These are phyloP conservation scores for Bombus balteatus DNA, from an alignment of 1,140 invertebrate species.

Conservation along the genomic window DNA sequence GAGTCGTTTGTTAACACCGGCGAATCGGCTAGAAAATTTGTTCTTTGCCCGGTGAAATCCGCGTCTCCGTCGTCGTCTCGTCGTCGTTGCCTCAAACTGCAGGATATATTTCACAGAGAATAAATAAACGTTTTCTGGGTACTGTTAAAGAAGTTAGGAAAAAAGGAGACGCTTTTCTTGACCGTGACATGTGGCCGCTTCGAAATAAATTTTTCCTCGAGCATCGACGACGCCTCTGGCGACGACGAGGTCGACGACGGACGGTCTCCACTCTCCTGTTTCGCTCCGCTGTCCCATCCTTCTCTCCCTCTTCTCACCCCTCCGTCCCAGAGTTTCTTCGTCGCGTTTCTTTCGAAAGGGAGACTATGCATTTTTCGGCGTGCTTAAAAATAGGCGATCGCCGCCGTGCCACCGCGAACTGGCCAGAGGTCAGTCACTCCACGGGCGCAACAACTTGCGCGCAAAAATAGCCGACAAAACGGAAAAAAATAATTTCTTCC, in stretches of 20 bases:
- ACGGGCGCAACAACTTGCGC: constrained; percentile 64
- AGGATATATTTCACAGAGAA: not conserved
- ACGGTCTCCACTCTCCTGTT: constrained; percentile 8
- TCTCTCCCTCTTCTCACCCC: not conserved
- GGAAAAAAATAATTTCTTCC: constrained; percentile 78
- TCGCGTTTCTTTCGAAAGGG: constrained; percentile 67
- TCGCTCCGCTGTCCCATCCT: not conserved
- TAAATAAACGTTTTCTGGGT: constrained; percentile 39
- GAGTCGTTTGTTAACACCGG: constrained; percentile 18
- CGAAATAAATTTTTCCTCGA: constrained; percentile 61
- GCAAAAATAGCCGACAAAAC: constrained; percentile 80
- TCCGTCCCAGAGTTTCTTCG: constrained; percentile 40
- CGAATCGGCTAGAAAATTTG: not conserved
- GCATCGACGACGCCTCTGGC: constrained; percentile 25
- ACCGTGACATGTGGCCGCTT: constrained; percentile 53
- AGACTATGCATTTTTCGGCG: constrained; percentile 79
- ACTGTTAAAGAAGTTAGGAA: constrained; percentile 35
- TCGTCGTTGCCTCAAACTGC: not conserved
- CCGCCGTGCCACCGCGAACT: constrained; percentile 72
- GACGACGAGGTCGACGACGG: constrained; percentile 50
- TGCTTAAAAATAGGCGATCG: constrained; percentile 80
- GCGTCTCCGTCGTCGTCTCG: not conserved
- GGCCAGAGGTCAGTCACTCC: constrained; percentile 83
- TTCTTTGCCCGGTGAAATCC: not conserved
- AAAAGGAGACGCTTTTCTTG: constrained; percentile 44